These are phyloP conservation scores for Drosophila meridiana DNA, from an alignment of 2,888 invertebrate species.

Conservation along the genomic window DNA sequence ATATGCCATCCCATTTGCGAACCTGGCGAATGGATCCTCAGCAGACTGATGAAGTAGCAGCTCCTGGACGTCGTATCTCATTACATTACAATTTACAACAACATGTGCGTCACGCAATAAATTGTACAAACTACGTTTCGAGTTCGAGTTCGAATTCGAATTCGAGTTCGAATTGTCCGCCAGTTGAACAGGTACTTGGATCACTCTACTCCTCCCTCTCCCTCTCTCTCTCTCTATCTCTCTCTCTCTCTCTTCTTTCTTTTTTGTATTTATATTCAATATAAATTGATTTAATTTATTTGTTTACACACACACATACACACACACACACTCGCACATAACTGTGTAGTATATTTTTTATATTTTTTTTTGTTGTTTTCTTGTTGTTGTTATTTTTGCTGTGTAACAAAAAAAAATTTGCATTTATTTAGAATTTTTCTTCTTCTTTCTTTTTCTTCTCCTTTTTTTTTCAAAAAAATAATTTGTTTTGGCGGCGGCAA, in stretches of 20 bases:
- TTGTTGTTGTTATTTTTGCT: background rate
- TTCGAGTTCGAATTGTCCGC: constrained; percentile 3
- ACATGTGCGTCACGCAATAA: constrained; percentile 73
- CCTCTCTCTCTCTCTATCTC: background rate
- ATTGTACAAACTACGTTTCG: background rate
- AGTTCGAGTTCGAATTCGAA: constrained; percentile 4
- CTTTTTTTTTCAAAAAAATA: constrained; percentile 14
- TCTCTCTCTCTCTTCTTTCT: background rate
- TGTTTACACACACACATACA: constrained; percentile 9
- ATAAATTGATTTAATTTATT: background rate
- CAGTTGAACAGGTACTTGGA: constrained; percentile 6
- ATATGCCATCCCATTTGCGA: constrained; percentile 90
- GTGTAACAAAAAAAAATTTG: background rate
- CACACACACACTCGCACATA: constrained; percentile 9
- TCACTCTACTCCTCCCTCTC: background rate
- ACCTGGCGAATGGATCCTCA: constrained; percentile 86
- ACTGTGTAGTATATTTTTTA: background rate
- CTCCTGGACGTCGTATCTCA: constrained; percentile 86
- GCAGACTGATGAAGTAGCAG: constrained; percentile 85
- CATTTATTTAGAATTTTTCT: background rate
- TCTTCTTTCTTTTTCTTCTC: constrained; percentile 3
- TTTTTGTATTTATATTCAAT: background rate
- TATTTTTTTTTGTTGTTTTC: background rate
- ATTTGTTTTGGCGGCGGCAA: constrained; percentile 75
- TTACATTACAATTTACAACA: constrained; percentile 84